Conservation (phyloP, 2,113 vertebrate species). For the Solea solea region DNA sequence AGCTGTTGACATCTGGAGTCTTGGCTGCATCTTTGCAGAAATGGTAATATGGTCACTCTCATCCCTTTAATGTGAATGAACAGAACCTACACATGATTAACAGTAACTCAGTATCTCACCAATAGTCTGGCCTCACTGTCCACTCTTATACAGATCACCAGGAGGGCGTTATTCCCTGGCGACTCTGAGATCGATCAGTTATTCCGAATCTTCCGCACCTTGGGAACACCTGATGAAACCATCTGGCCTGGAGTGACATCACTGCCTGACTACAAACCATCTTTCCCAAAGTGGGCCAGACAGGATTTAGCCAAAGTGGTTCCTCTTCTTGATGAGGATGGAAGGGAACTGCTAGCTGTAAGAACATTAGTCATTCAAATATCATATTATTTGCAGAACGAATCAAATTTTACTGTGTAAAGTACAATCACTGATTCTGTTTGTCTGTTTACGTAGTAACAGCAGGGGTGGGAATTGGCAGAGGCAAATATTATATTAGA, state of each 20-base stretch:
- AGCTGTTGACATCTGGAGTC: constrained; percentile 96
- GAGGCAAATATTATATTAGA: too few species aligned
- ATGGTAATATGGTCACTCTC: constrained; percentile 82
- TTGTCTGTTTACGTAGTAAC: too few species aligned
- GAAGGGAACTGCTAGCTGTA: constrained; percentile 89
- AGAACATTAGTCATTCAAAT: constrained; percentile 55
- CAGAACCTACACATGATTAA: background rate
- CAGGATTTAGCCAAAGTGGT: constrained; percentile 94
- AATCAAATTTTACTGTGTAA: background rate
- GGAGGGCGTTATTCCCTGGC: constrained; percentile 91
- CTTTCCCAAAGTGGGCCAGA: constrained; percentile 93
- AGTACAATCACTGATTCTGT: too few species aligned
- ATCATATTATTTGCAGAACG: background rate
- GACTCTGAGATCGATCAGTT: constrained; percentile 96
- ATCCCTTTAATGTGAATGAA: background rate
- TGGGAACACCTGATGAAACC: constrained; percentile 92
- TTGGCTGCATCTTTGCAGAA: constrained; percentile 97
- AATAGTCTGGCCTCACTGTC: background rate
- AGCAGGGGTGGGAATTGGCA: background rate
- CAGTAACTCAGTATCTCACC: background rate
- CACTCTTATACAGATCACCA: constrained; percentile 82
- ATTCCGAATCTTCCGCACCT: constrained; percentile 93
- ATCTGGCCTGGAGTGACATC: constrained; percentile 93
- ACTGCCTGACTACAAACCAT: constrained; percentile 96
- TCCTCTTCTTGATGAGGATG: constrained; percentile 90